phyloP scores from a whole-genome alignment of 2,888 invertebrate species.

The Drosophila mayaguana region DNA sequence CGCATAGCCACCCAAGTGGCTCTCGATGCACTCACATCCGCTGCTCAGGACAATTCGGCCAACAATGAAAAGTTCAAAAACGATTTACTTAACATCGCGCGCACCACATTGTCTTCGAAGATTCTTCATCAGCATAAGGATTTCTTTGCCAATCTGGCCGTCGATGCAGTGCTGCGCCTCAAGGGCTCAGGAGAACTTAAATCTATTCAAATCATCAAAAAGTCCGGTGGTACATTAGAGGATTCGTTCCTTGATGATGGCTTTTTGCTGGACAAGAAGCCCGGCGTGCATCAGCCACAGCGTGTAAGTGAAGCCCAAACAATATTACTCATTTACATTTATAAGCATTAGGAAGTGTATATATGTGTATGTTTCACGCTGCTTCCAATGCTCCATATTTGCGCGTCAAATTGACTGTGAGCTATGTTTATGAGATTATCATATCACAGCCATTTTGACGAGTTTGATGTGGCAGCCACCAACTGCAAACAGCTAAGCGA shows the following conservation, averaged over 20 bases:
- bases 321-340: neutral
- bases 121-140: constrained; percentile 99
- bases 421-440: constrained; percentile 75
- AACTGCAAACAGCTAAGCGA: constrained; percentile 19
- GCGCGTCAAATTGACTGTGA: constrained; percentile 86
- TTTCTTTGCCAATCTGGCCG: constrained; percentile 96
- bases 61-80: constrained; percentile 92
- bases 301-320: constrained; percentile 66
- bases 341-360: neutral
- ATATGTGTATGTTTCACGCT: constrained; percentile 1
- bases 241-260: constrained; percentile 98
- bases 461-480: constrained; percentile 78
- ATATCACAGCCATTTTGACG: constrained; percentile 85
- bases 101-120: constrained; percentile 99
- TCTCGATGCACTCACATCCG: constrained; percentile 91
- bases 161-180: constrained; percentile 96
- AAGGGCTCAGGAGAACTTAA: constrained; percentile 98
- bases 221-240: constrained; percentile 95
- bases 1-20: constrained; percentile 94
- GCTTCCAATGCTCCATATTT: constrained; percentile 56
- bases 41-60: constrained; percentile 93
- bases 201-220: constrained; percentile 99
- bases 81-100: constrained; percentile 97
- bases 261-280: constrained; percentile 98
- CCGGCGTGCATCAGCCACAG: constrained; percentile 99